Percentiles rank a stretch among this genome's conserved stretches.
Evolutionary conservation across 2,797 vertebrate species (phyloP).

Genomic region (Cebuella pygmaea): DNA sequence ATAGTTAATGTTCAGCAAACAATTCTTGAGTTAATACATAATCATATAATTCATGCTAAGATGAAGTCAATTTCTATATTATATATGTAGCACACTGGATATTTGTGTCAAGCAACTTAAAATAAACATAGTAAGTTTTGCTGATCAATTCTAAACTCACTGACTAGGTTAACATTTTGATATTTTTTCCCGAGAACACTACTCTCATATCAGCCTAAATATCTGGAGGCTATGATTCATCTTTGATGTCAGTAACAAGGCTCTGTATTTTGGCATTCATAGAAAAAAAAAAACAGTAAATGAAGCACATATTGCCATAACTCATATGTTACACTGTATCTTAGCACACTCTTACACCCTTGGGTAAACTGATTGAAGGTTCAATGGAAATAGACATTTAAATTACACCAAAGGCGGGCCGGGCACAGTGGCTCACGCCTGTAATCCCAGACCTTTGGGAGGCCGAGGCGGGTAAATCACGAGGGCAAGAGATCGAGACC

Average conservation of each 20-base stretch:
- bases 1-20: not conserved
- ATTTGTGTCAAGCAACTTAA: slow-evolving; percentile 17
- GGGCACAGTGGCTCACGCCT: no score
- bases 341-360: not conserved
- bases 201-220: not conserved
- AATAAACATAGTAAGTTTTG: slow-evolving; percentile 9
- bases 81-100: not conserved
- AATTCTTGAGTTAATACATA: not conserved
- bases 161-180: not conserved
- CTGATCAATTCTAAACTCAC: not conserved
- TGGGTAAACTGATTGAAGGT: not conserved
- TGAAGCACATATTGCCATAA: not conserved
- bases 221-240: not conserved
- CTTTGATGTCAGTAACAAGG: not conserved
- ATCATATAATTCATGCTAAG: not conserved
- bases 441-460: no score
- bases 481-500: no score
- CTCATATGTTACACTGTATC: not conserved
- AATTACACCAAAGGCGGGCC: not conserved
- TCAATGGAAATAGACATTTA: not conserved
- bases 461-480: no score
- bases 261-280: not conserved
- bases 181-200: not conserved
- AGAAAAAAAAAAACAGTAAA: not conserved
- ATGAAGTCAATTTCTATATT: not conserved